These are phyloP conservation scores for Eulemur coronatus DNA, from an alignment of 2,797 vertebrate species.

Conservation along the genomic window DNA sequence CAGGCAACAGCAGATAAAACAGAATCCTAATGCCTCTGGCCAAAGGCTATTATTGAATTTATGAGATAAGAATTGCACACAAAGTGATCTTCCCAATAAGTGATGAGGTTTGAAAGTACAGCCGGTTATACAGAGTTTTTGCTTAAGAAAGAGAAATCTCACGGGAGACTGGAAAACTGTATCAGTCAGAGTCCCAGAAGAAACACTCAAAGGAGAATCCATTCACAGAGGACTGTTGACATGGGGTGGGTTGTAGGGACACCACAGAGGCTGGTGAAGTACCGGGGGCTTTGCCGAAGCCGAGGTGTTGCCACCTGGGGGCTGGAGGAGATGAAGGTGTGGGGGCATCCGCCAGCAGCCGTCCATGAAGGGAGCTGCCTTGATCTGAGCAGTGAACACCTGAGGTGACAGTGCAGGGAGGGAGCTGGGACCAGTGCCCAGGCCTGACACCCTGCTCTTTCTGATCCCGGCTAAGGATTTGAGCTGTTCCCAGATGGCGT, in stretches of 20 bases:
- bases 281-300: no score
- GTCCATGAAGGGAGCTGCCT: not conserved
- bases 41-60: not conserved
- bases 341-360: not conserved
- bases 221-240: no score
- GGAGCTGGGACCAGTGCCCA: not conserved
- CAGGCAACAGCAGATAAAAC: not conserved
- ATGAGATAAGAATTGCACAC: not conserved
- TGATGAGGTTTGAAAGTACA: not conserved
- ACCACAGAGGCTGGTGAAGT: rapidly evolving
- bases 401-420: not conserved
- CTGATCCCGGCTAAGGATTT: not conserved
- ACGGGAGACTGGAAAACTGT: not conserved
- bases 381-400: not conserved
- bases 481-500: not conserved
- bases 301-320: no score
- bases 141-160: not conserved
- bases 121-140: not conserved
- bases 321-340: not conserved
- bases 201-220: not conserved
- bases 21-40: not conserved
- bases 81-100: not conserved
- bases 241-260: rapidly evolving
- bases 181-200: not conserved
- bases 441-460: not conserved